A percentile compares a stretch with the other conserved stretches of the same genome.
Conservation (phyloP, 2,113 vertebrate species). For the Eleginops maclovinus region DNA sequence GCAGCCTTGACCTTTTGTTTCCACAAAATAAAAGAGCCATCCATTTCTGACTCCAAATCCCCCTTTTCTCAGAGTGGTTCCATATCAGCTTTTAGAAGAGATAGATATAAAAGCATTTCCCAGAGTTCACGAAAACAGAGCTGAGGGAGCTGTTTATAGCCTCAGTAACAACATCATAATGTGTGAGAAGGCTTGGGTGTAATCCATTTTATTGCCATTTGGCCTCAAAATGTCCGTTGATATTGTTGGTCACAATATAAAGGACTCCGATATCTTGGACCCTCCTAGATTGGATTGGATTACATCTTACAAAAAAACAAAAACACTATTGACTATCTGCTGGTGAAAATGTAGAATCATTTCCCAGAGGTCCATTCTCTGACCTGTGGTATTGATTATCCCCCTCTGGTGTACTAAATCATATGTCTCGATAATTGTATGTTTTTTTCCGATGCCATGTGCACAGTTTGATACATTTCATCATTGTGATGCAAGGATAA, state of each 20-base stretch:
- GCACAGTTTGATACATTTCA: not conserved
- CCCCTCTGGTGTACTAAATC: not conserved
- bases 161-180: not conserved
- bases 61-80: not conserved
- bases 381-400: not conserved
- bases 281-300: not conserved
- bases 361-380: not conserved
- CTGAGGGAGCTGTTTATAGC: constrained; percentile 23
- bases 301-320: constrained; percentile 1
- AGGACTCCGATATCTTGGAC: not conserved
- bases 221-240: constrained; percentile 18
- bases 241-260: not conserved
- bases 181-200: not conserved
- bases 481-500: not conserved
- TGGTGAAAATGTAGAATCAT: not conserved
- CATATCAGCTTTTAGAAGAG: constrained; percentile 12
- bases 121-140: constrained; percentile 4
- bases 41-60: not conserved
- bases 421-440: constrained; percentile 11
- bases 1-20: not conserved
- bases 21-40: not conserved
- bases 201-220: constrained; percentile 14
- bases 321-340: not conserved
- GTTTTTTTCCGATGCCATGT: not conserved
- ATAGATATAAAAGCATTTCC: constrained; percentile 10